Conservation (phyloP, 2,888 invertebrate genomes). For the Tetanocera ferruginea region DNA sequence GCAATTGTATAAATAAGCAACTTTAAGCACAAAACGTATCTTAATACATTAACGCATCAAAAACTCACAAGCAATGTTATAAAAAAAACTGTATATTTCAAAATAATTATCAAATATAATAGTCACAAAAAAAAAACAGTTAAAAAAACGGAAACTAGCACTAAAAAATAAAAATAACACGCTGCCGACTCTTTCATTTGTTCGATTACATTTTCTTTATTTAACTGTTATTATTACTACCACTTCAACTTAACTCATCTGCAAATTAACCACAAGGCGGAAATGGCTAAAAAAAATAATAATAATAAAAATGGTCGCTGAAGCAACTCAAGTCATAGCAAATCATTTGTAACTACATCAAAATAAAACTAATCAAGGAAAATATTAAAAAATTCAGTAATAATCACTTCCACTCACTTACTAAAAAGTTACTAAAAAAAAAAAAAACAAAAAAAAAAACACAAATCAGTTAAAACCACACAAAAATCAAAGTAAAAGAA, state of each 20-base stretch:
- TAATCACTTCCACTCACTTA: conserved; percentile 41
- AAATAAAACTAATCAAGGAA: not conserved
- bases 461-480: conserved; percentile 30
- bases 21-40: too few relatives aligned
- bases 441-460: conserved; percentile 37
- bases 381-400: conserved; percentile 26
- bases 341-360: conserved; percentile 44
- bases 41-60: too few relatives aligned
- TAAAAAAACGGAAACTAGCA: too few relatives aligned
- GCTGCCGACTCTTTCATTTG: not conserved
- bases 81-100: too few relatives aligned
- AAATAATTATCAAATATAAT: too few relatives aligned
- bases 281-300: not conserved
- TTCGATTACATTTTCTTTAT: not conserved
- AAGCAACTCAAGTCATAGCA: conserved; percentile 28
- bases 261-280: conserved; percentile 12
- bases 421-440: conserved; percentile 38
- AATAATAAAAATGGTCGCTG: not conserved
- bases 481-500: conserved; percentile 5
- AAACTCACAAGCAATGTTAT: too few relatives aligned
- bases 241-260: conserved; percentile 24
- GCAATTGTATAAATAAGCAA: too few relatives aligned
- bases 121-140: too few relatives aligned
- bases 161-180: too few relatives aligned
- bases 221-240: not conserved